Percentiles rank a stretch among this genome's conserved stretches.
phyloP scores from a whole-genome alignment of 2,797 vertebrate genomes.

The Ptychobarbus kaznakovi region DNA sequence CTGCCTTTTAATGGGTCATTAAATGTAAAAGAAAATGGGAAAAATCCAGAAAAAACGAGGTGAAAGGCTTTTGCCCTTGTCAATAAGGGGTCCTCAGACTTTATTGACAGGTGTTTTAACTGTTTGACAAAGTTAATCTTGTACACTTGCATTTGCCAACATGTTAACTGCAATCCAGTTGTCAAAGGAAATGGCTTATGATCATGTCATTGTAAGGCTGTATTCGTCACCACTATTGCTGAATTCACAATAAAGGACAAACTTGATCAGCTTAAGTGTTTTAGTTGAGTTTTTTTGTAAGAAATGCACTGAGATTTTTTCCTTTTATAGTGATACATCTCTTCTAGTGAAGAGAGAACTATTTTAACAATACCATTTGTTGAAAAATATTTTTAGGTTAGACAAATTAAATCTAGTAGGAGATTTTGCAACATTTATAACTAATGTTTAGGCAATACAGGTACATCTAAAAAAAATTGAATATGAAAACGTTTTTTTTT shows the following conservation, averaged over 20 bases:
- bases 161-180: slow-evolving; percentile 64
- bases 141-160: slow-evolving; percentile 54
- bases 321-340: neutral
- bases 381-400: neutral
- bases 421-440: neutral
- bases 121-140: slow-evolving; percentile 33
- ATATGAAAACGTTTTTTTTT: too few species aligned
- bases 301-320: neutral
- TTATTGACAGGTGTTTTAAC: slow-evolving; percentile 62
- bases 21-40: neutral
- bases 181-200: slow-evolving; percentile 64
- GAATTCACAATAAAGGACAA: slow-evolving; percentile 81
- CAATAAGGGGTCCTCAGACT: slow-evolving; percentile 32
- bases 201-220: slow-evolving; percentile 68
- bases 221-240: slow-evolving; percentile 77
- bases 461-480: too few species aligned
- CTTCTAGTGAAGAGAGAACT: neutral
- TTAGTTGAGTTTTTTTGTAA: neutral
- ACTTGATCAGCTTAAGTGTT: slow-evolving; percentile 69
- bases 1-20: slow-evolving; percentile 23
- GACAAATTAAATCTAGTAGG: neutral
- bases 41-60: neutral
- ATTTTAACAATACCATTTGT: neutral
- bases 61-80: slow-evolving; percentile 63
- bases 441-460: neutral